phyloP scores from a whole-genome alignment of 1,140 invertebrate genomes.

The Polyergus mexicanus region DNA sequence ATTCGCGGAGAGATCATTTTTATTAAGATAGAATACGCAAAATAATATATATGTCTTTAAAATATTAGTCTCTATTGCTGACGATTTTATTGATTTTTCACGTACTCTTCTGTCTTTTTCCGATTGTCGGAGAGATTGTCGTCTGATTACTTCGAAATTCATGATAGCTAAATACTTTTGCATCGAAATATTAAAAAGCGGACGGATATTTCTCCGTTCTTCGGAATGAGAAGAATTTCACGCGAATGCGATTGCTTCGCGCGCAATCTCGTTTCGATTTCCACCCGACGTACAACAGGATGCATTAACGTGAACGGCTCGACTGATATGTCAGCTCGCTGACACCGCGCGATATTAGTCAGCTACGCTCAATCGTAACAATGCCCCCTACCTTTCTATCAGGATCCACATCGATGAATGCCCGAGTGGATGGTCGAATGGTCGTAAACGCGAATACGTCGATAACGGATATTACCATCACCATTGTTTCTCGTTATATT shows the following conservation, averaged over 20 bases:
- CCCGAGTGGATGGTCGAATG: slow-evolving; percentile 29
- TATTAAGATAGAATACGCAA: too few species aligned
- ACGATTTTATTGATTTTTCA: too few species aligned
- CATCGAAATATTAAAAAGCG: too few species aligned
- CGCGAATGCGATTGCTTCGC: slow-evolving; percentile 20
- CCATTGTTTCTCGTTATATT: background rate
- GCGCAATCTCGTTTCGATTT: slow-evolving; percentile 40
- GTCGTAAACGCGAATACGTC: slow-evolving; percentile 41
- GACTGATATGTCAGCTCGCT: slow-evolving; percentile 34
- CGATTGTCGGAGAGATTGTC: too few species aligned
- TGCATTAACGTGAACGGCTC: slow-evolving; percentile 44
- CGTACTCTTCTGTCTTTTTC: too few species aligned
- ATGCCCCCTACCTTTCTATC: slow-evolving; percentile 12
- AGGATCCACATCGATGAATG: slow-evolving; percentile 57
- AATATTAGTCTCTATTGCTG: too few species aligned
- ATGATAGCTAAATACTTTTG: too few species aligned
- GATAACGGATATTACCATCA: slow-evolving; percentile 44
- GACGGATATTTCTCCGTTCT: too few species aligned
- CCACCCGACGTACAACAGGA: slow-evolving; percentile 38
- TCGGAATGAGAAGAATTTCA: background rate
- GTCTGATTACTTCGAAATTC: too few species aligned
- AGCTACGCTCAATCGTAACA: slow-evolving; percentile 55
- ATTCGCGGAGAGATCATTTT: background rate
- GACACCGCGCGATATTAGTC: slow-evolving; percentile 53
- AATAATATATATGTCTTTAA: too few species aligned